These are phyloP conservation scores for Bolborhynchus lineola DNA, from an alignment of 2,113 vertebrate species.

Conservation along the genomic window DNA sequence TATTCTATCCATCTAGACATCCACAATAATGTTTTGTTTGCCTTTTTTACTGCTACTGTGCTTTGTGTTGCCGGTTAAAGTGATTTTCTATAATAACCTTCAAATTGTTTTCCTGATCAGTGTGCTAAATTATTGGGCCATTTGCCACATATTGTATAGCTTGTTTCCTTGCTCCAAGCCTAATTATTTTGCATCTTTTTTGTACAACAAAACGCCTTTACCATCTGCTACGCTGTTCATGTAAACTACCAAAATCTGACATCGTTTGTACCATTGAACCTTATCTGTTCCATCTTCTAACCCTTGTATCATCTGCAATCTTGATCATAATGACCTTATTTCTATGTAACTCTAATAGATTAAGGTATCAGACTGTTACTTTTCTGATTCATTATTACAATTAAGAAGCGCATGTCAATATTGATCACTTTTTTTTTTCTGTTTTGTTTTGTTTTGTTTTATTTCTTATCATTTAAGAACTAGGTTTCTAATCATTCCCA, in stretches of 20 bases:
- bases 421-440: background rate
- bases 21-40: constrained; percentile 21
- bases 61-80: constrained; percentile 16
- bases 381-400: background rate
- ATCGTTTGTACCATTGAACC: background rate
- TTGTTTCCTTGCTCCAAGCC: constrained; percentile 36
- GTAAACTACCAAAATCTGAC: constrained; percentile 3
- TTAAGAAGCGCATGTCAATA: background rate
- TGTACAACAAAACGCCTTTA: background rate
- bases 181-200: constrained; percentile 48
- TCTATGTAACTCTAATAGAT: background rate
- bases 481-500: background rate
- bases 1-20: background rate
- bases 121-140: constrained; percentile 41
- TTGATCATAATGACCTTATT: background rate
- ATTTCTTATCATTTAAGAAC: background rate
- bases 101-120: constrained; percentile 47
- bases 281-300: background rate
- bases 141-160: constrained; percentile 42
- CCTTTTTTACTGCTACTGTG: constrained; percentile 10
- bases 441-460: background rate
- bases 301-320: background rate
- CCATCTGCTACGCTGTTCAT: constrained; percentile 9
- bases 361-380: background rate
- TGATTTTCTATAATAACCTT: constrained; percentile 42